Evolutionary conservation across 2,888 invertebrate species (phyloP).

Genomic region (Leucophenga maculata): DNA sequence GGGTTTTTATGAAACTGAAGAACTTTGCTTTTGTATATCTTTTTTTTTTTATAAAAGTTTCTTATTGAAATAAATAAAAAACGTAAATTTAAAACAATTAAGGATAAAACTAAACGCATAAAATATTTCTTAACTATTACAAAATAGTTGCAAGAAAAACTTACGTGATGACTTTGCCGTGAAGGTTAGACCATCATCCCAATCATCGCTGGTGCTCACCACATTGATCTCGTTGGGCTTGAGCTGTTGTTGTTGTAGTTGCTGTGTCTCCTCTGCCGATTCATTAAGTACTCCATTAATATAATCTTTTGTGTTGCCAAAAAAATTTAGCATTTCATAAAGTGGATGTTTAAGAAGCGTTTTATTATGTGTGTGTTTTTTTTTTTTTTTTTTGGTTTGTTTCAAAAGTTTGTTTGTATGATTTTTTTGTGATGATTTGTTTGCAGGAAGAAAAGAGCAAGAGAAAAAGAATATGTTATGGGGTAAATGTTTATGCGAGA

Average conservation of each 20-base stretch:
- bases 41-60: constrained; percentile 1
- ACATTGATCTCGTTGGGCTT: constrained; percentile 72
- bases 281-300: constrained; percentile 87
- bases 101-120: background rate
- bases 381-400: background rate
- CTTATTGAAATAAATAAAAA: constrained; percentile 23
- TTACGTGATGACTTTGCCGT: constrained; percentile 91
- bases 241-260: constrained; percentile 65
- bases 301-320: constrained; percentile 77
- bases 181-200: constrained; percentile 91
- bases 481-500: background rate
- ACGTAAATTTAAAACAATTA: constrained; percentile 12
- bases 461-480: constrained; percentile 2
- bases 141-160: constrained; percentile 73
- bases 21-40: background rate
- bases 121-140: background rate
- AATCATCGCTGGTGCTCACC: constrained; percentile 78
- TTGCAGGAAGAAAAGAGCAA: constrained; percentile 16
- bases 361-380: constrained; percentile 22
- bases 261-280: constrained; percentile 72
- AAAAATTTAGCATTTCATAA: no score
- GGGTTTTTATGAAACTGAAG: background rate
- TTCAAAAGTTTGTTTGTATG: constrained; percentile 2
- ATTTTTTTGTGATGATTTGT: constrained; percentile 5
- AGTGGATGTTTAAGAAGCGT: background rate